Conservation (phyloP, 2,113 vertebrate species). For the Lycocorax pyrrhopterus region DNA sequence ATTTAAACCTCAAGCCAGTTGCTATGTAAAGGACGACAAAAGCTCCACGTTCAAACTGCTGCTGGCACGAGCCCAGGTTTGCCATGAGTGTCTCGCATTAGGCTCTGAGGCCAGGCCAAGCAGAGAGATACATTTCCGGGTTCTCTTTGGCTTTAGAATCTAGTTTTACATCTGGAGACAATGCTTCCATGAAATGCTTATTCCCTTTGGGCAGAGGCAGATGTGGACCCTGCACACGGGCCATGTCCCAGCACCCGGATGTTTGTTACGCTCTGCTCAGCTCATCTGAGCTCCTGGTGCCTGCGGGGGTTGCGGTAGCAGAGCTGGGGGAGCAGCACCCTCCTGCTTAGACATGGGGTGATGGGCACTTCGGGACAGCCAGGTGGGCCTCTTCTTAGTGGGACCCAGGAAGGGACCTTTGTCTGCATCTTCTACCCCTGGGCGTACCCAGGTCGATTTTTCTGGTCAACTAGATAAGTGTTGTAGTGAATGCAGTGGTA, state of each 20-base stretch:
- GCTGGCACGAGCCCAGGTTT: neutral
- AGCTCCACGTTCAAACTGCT: neutral
- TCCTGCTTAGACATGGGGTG: neutral
- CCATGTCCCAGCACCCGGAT: neutral
- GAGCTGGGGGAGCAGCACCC: neutral
- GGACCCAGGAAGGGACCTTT: neutral
- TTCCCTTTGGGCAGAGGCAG: slow-evolving; percentile 37
- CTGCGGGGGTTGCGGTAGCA: accelerated
- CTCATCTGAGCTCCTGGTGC: neutral
- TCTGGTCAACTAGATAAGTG: neutral
- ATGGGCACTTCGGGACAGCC: neutral
- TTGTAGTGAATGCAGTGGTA: neutral
- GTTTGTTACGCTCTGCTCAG: neutral
- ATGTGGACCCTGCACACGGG: neutral
- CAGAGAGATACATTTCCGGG: neutral
- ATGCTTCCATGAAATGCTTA: neutral
- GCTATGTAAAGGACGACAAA: neutral
- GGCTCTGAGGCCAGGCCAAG: neutral
- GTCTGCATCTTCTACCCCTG: neutral
- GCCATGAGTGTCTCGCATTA: neutral
- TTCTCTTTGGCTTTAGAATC: slow-evolving; percentile 23
- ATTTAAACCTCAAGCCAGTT: neutral
- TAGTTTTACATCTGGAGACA: slow-evolving; percentile 44
- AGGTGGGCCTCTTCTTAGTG: neutral
- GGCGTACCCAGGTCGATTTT: neutral